These are phyloP conservation scores for Phymastichus coffea DNA, from an alignment of 1,140 invertebrate genomes.

Conservation along the genomic window DNA sequence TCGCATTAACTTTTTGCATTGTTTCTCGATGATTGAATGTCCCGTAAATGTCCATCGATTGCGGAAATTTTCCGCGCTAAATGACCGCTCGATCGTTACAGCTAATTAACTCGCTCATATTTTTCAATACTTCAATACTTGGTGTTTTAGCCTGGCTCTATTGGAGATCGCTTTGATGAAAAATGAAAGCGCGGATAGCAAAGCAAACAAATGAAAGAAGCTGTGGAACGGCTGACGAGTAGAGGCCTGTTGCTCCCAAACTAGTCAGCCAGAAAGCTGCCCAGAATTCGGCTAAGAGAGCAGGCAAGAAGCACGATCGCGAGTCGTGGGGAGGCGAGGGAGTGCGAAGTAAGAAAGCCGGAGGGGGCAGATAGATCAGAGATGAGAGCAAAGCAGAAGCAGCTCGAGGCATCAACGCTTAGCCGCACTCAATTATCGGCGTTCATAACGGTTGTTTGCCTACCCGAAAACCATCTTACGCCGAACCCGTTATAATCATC, in stretches of 20 bases:
- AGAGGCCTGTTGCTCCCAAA: neutral
- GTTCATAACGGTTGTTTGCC: conserved; percentile 25
- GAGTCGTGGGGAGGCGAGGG: neutral
- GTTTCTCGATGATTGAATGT: too few species aligned
- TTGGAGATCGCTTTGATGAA: too few species aligned
- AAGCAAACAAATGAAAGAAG: neutral
- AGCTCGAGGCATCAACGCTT: conserved; percentile 15
- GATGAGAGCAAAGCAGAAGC: too few species aligned
- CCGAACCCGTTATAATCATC: conserved; percentile 29
- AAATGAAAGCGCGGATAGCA: neutral
- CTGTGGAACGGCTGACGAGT: neutral
- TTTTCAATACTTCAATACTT: too few species aligned
- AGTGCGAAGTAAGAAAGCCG: too few species aligned
- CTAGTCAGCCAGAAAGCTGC: too few species aligned
- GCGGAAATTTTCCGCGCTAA: neutral
- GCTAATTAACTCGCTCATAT: neutral
- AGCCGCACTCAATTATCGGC: conserved; percentile 22
- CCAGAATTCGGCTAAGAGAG: too few species aligned
- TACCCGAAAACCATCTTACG: conserved; percentile 27
- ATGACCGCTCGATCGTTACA: neutral
- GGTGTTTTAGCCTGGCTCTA: too few species aligned
- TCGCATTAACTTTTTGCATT: too few species aligned
- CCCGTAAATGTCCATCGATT: too few species aligned
- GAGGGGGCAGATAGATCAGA: too few species aligned
- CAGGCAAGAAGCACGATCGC: too few species aligned